Base-by-base conservation (phyloP, 2,888 invertebrate species). In the Melanostoma scalare region DNA sequence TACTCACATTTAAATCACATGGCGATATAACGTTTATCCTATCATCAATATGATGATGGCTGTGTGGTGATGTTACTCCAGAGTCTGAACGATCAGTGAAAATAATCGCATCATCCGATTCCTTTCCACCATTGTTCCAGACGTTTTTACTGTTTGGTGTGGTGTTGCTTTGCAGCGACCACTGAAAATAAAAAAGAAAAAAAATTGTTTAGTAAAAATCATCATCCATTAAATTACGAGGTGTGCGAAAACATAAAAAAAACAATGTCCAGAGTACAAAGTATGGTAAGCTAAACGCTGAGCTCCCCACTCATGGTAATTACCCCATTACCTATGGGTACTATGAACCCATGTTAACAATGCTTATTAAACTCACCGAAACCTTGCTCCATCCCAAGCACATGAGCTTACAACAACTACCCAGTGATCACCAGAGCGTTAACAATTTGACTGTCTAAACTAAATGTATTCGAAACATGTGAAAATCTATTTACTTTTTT, bases 101-200 rank as follows among this genome's bases (percentile, higher is more conserved):
- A 56, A 80, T 80, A 85, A 87, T 87, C 85, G 87, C 85, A 76
- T 87, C 84, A 6, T 85, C 82, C 52, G 82, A 69, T 61, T 78
- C 85, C 85, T 82, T 86, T 75, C 63, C 78, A 55, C 87, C 87
- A 79, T 88, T 86, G 31, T 88, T 87, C 88, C 89, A 89, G 77
- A 89, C 87, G 81, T 90, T 88, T 68, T 89, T 87, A 44, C 87
- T 86, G 60, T 87, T 87, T 67, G 88, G 87, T 72, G 87, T 88
- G 75, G 88, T 85, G 78, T 88, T 87, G 85, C 88, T 89, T 68
- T 89, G 88, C 72, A 89, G 86, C 71, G 90, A 89, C 90, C 90
- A 90, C 90, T 90, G 74, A 53, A 88, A 89, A 42, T n/a, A 55
- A 4, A 77, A 69, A 52, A 50, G 72, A 55, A 74, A 56, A 40